Percentiles rank a stretch among this genome's conserved stretches.
phyloP scores from a whole-genome alignment of 2,888 invertebrate genomes.

The Epinotia bilunana region DNA sequence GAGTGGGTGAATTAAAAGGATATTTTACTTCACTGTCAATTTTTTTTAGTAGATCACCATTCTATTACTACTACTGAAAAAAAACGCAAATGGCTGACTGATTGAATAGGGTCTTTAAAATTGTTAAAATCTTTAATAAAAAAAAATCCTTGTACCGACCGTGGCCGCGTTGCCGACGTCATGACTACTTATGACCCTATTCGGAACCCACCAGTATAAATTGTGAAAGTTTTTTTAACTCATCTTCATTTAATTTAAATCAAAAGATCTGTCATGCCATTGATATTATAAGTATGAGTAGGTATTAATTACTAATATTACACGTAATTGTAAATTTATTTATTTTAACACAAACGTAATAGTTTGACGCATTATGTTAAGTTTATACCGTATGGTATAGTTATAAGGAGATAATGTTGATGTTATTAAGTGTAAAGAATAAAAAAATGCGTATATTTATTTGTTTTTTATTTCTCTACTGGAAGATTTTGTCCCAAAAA shows the following conservation, averaged over 20 bases:
- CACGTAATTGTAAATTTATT: constrained; percentile 62
- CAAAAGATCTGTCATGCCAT: constrained; percentile 71
- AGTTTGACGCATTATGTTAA: constrained; percentile 12
- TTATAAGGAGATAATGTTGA: constrained; percentile 52
- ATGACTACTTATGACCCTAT: too few species aligned
- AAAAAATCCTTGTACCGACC: too few species aligned
- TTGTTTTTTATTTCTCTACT: constrained; percentile 15
- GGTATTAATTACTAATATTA: constrained; percentile 44
- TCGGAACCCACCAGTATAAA: too few species aligned
- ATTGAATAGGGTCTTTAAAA: too few species aligned
- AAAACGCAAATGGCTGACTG: too few species aligned
- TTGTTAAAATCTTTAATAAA: too few species aligned
- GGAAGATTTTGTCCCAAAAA: not conserved
- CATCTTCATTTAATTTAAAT: constrained; percentile 44
- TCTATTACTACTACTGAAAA: too few species aligned
- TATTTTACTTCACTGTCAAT: too few species aligned
- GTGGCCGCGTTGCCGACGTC: too few species aligned
- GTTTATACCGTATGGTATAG: constrained; percentile 21
- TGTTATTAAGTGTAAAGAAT: constrained; percentile 57
- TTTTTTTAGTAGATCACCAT: too few species aligned
- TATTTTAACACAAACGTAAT: constrained; percentile 60
- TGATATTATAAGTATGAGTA: constrained; percentile 69
- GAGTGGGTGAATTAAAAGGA: too few species aligned
- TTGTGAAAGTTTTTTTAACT: too few species aligned
- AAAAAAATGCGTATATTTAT: constrained; percentile 9